Base-by-base conservation (phyloP, 2,797 vertebrate genomes). In the Microctenopoma stevenorrisi region DNA sequence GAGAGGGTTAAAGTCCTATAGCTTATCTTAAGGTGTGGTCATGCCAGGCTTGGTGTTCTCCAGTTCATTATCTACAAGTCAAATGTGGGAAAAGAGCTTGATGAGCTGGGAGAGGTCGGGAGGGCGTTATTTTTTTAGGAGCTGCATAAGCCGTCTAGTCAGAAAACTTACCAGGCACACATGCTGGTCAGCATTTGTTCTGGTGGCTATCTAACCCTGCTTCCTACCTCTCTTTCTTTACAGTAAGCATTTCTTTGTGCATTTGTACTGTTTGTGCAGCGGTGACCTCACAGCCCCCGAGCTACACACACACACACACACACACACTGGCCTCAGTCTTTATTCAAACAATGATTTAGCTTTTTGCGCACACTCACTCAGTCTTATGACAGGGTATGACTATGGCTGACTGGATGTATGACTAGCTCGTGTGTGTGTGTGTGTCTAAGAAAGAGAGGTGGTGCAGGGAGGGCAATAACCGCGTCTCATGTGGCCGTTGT, bases 381-480 rank as follows among this genome's bases (percentile, higher is more conserved):
- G 86, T 88, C 86, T 89, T 76, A 88, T 90, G 85, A 91, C 85
- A 67, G 71, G 55, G 85, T 71, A 83, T 90, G 86, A 89, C 88
- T 83, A 53, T 61, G 79, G 81, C 79, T 84, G 86, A 90, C 81
- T 84, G 79, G 63, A 74, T 77, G 83, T 75, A 82, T 88, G 90
- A 91, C 85, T 88, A 53, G 68, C 78, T 63, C 59, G 55, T 68
- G 52, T 46, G 51, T 56, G 46, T 26, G 59, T 37, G 59, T 55
- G 51, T 68, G 52, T 10, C 18, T 18, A 50, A 37, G 51, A 48
- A 37, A 30, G 40, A 42, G 40, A 58, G 57, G 10, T 25, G 22
- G 46, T 54, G 57, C 16, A 37, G 30, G 61, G 28, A 11, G 22
- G 18, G 50, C 37, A 54, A 4, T 4, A 33, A 59, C 13, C 47